phyloP scores from a whole-genome alignment of 1,140 invertebrate species.

The Sesamia nonagrioides region DNA sequence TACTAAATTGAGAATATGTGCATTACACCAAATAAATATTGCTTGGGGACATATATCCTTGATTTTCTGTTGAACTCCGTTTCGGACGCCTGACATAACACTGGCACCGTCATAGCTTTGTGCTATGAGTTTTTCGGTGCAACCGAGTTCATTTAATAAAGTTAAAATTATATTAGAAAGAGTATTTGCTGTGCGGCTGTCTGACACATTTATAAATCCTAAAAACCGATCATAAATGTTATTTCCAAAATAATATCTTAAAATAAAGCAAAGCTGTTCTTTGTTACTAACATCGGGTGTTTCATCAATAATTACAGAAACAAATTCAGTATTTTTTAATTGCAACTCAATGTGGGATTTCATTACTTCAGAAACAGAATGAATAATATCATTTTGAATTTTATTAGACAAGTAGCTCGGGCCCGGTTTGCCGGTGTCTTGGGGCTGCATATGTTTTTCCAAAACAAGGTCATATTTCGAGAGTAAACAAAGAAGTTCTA shows the following conservation, averaged over 20 bases:
- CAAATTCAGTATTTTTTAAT: slow-evolving; percentile 49
- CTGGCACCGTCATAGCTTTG: slow-evolving; percentile 54
- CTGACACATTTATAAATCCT: slow-evolving; percentile 56
- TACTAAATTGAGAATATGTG: slow-evolving; percentile 45
- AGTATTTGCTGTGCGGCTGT: slow-evolving; percentile 48
- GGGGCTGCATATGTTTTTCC: too few relatives aligned
- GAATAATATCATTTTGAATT: slow-evolving; percentile 52
- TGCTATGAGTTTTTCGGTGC: slow-evolving; percentile 49
- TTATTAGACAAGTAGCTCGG: slow-evolving; percentile 36
- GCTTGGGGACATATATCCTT: slow-evolving; percentile 47
- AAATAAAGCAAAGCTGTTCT: slow-evolving; percentile 49
- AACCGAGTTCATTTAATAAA: slow-evolving; percentile 37
- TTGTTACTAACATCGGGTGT: slow-evolving; percentile 52
- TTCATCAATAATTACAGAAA: slow-evolving; percentile 55
- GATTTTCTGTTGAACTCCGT: slow-evolving; percentile 43
- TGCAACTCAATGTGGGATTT: slow-evolving; percentile 34
- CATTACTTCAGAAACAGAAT: slow-evolving; percentile 34
- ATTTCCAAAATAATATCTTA: slow-evolving; percentile 47
- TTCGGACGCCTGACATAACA: slow-evolving; percentile 24
- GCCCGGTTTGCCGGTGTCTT: too few relatives aligned
- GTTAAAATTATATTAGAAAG: slow-evolving; percentile 24
- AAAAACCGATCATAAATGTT: slow-evolving; percentile 59
- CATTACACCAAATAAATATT: slow-evolving; percentile 45
- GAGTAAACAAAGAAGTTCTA: too few relatives aligned
- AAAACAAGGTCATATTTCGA: too few relatives aligned